These are phyloP conservation scores for Chrysodeixis includens DNA, from an alignment of 2,888 invertebrate species.

Conservation along the genomic window DNA sequence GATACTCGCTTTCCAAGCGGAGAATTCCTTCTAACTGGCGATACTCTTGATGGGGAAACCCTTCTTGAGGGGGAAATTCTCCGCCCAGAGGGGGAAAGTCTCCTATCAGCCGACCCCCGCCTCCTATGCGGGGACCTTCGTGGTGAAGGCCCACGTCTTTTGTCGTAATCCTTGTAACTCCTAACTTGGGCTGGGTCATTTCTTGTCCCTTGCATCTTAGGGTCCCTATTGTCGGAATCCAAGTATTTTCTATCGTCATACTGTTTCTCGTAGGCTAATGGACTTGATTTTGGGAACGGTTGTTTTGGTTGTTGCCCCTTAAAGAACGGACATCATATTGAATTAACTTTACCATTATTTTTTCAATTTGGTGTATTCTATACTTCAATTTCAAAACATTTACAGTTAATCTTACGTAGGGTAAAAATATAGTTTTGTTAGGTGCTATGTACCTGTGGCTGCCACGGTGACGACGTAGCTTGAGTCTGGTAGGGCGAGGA, in stretches of 20 bases:
- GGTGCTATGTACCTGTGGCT: slow-evolving; percentile 45
- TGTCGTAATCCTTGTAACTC: slow-evolving; percentile 54
- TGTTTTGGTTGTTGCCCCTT: slow-evolving; percentile 56
- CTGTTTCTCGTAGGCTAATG: slow-evolving; percentile 48
- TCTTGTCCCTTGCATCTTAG: slow-evolving; percentile 29
- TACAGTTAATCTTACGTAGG: no score
- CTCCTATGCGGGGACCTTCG: slow-evolving; percentile 31
- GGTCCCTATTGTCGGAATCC: slow-evolving; percentile 48
- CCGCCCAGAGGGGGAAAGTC: slow-evolving; percentile 10
- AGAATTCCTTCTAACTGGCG: slow-evolving; percentile 43
- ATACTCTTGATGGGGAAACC: slow-evolving; percentile 30
- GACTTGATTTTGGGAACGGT: slow-evolving; percentile 31
- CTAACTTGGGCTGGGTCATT: slow-evolving; percentile 46
- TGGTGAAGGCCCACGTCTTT: slow-evolving; percentile 49
- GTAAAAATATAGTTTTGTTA: no score
- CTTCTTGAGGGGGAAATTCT: slow-evolving; percentile 9
- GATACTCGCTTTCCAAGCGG: slow-evolving; percentile 47
- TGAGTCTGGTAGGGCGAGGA: slow-evolving; percentile 38
- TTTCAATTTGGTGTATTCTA: no score
- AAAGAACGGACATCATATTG: not conserved
- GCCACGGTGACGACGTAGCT: slow-evolving; percentile 34
- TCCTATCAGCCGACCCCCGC: slow-evolving; percentile 7
- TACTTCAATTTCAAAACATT: no score
- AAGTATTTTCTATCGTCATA: slow-evolving; percentile 61
- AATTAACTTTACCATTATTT: not conserved